Percentiles rank a stretch among this genome's conserved stretches.
Conservation (phyloP, 2,888 invertebrate species). For the Torymus aiolomorphi region DNA sequence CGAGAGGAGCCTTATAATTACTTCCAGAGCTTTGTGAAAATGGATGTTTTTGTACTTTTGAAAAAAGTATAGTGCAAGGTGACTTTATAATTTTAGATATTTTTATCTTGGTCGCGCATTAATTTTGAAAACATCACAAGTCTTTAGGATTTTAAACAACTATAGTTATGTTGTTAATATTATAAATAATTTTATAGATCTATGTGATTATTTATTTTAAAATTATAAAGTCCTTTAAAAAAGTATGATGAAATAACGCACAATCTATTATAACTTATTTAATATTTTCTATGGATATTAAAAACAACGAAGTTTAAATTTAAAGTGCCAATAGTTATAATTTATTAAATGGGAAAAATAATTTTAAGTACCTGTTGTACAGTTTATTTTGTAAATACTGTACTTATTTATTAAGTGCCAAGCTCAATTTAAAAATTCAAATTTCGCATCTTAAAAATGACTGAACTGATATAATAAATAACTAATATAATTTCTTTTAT, state of each 20-base stretch:
- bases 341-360: slow-evolving; percentile 16
- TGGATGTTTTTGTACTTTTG: background rate
- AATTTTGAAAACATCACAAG: no score
- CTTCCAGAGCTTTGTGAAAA: slow-evolving; percentile 8
- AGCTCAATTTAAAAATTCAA: no score
- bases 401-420: slow-evolving; percentile 22
- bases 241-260: background rate
- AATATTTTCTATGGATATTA: slow-evolving; percentile 1
- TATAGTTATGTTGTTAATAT: background rate
- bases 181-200: slow-evolving; percentile 12
- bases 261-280: background rate
- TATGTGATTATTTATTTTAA: background rate
- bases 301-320: slow-evolving; percentile 16
- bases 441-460: no score
- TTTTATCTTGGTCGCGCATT: no score
- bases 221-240: slow-evolving; percentile 2
- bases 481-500: no score
- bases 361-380: slow-evolving; percentile 36
- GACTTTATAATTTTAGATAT: slow-evolving; percentile 25
- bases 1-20: slow-evolving; percentile 15
- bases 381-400: slow-evolving; percentile 46
- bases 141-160: slow-evolving; percentile 3
- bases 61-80: slow-evolving; percentile 1
- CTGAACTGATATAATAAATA: no score
- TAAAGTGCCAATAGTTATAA: slow-evolving; percentile 35